Evolutionary conservation across 2,888 invertebrate genomes (phyloP), one percentile per base, ranked within the genome.

Genomic region (Drosophila koepferae): DNA sequence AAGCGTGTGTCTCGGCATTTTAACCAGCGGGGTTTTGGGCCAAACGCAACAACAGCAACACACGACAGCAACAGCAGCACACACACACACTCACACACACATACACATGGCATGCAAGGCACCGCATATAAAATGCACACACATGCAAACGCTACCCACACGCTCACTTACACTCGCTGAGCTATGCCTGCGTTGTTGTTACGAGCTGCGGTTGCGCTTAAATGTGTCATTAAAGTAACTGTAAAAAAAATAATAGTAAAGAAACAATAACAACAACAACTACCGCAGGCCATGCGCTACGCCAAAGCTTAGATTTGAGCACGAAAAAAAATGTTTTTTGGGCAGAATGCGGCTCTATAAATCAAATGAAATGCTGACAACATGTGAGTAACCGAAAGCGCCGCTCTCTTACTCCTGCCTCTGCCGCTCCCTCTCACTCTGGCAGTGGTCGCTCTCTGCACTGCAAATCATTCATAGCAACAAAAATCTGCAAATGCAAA

Each of bases 1-100:
- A 81, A 86, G 81, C 81, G 90, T 88, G 80, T 88, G 86, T 84
- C 87, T 82, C 88, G 89, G 82, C 70, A 86, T 86, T 90, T 86
- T 90, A 88, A 90, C 85, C 89, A 70, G 77, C 54, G 10, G 77
- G 65, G 67, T 68, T 80, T 80, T 72, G 71, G 82, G 60, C 63
- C 63, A 68, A 71, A 70, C 61, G 40, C 62, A 62, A 53, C 61
- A 74, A 38, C 56, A 66, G 38, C 38, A 40, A 12, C 28, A 23
- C 34, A 31, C 65, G 55, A 36, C 68, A 60, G 16, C 61, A 55
- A 28, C 41, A 41, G 8, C 41, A n/a, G n/a, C 41, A 55, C 40
- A 64, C 58, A 38, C 60, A 28, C 6, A 28, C 28, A 28, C 28
- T 1, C 28, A 44, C 56, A 34, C 49, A 65, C 46, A 68, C 23